These are phyloP conservation scores for Neuroterus valhalla DNA, from an alignment of 1,140 invertebrate genomes.

Conservation along the genomic window DNA sequence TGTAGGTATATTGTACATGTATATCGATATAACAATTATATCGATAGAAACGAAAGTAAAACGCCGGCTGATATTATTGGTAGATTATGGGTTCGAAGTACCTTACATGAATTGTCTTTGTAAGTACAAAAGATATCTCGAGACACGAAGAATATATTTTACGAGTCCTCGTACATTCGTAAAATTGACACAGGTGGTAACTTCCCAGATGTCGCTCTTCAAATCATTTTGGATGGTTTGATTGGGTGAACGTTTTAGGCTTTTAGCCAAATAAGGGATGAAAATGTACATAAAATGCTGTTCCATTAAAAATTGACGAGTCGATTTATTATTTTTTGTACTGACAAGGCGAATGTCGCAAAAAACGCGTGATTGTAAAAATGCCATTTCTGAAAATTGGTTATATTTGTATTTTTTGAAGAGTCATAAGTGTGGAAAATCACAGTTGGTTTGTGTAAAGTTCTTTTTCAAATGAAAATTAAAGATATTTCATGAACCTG, in stretches of 20 bases:
- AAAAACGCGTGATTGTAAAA: constrained; percentile 22
- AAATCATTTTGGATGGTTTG: not conserved
- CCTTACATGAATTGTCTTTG: constrained; percentile 36
- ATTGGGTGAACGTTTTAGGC: not conserved
- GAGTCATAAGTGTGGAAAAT: constrained; percentile 6
- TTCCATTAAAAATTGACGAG: not conserved
- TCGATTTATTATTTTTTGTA: constrained; percentile 9
- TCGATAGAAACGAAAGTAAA: constrained; percentile 54
- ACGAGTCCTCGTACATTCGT: not conserved
- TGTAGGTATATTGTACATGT: constrained; percentile 54
- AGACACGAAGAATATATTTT: constrained; percentile 8
- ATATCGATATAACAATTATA: constrained; percentile 53
- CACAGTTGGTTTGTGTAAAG: constrained; percentile 15
- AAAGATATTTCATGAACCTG: constrained; percentile 9
- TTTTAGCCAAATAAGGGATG: not conserved
- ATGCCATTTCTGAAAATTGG: not conserved
- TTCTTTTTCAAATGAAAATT: constrained; percentile 25
- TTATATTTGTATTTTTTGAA: constrained; percentile 16
- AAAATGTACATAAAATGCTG: not conserved
- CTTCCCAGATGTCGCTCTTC: constrained; percentile 5
- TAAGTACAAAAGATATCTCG: constrained; percentile 42
- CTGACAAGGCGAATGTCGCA: constrained; percentile 3
- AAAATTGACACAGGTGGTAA: not conserved
- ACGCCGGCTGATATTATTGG: constrained; percentile 38
- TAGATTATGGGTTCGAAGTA: constrained; percentile 36